These are phyloP conservation scores for Rhipidura dahli DNA, from an alignment of 2,113 vertebrate genomes.

Conservation along the genomic window DNA sequence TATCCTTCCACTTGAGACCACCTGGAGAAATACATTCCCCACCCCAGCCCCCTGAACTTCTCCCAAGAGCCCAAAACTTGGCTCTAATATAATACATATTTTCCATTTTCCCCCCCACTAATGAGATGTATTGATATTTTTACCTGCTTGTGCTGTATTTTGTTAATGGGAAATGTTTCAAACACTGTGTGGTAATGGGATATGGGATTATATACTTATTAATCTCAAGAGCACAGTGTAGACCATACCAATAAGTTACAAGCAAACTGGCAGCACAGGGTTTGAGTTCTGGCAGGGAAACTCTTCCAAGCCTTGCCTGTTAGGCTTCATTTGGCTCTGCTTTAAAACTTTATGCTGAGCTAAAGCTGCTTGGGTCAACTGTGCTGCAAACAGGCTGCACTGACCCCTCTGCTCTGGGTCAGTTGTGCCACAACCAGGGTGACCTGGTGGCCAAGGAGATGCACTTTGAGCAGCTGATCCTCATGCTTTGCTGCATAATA, in stretches of 20 bases:
- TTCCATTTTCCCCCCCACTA: not conserved
- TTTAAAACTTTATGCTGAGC: not conserved
- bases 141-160: not conserved
- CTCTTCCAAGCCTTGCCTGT: not conserved
- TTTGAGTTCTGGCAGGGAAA: conserved; percentile 9
- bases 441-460: not conserved
- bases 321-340: not conserved
- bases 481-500: not conserved
- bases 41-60: not conserved
- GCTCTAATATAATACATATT: conserved; percentile 34
- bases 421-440: rapidly evolving
- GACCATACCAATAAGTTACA: conserved; percentile 20
- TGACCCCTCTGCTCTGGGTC: not conserved
- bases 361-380: not conserved
- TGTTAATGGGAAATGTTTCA: conserved; percentile 43
- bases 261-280: conserved; percentile 4
- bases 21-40: conserved; percentile 7
- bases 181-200: conserved; percentile 22
- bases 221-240: conserved; percentile 33
- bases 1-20: not conserved
- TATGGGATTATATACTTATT: conserved; percentile 55
- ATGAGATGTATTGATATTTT: conserved; percentile 48
- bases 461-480: not conserved
- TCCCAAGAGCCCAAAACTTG: not conserved
- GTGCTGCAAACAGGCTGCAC: not conserved